Evolutionary conservation across 2,113 vertebrate species (phyloP), one percentile per base, ranked within the genome.

Genomic region (Oreochromis spilurus): DNA sequence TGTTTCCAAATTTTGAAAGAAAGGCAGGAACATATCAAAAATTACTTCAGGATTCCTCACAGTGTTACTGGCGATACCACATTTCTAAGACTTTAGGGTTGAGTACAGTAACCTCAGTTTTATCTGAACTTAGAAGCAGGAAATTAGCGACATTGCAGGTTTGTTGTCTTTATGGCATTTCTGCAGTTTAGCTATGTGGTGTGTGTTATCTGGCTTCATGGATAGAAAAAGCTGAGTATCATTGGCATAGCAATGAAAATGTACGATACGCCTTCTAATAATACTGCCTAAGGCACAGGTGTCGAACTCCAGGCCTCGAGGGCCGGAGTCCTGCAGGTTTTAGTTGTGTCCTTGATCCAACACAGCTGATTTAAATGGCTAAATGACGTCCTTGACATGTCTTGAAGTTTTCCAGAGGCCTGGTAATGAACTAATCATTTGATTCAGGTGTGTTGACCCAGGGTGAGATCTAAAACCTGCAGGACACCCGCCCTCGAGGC

Each of bases 191-290:
- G 11, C 10, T 12, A 40, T 4, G 9, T 40, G 38, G 9, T 2
- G 9, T 40, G 38, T 40, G 38, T 40, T 5, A 40, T 40, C 9
- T 40, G 38, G 38, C 38, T 11, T 40, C 38, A n/a, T 62, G 17
- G 58, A 62, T 36, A 62, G 31, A 62, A 36, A 65, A 65, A n/a
- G 60, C 60, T 65, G 31, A n/a, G 60, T 65, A 36, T 65, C 31
- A 65, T 36, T 36, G 5, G 9, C 1, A 65, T 65, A 65, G 60
- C 9, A 36, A n/a, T 62, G 31, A 62, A 62, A n/a, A 36, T 36
- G 9, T 36, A 62, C 2, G 0, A 34, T 62, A 1, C 0, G 2
- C 0, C 31, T 62, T 62, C 19, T 62, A 36, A 62, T 62, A 19
- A 36, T 11, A 62, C 31, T 36, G 31, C 31, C 58, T 36, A 36